phyloP scores from a whole-genome alignment of 2,113 vertebrate species.

The Aptenodytes forsteri region DNA sequence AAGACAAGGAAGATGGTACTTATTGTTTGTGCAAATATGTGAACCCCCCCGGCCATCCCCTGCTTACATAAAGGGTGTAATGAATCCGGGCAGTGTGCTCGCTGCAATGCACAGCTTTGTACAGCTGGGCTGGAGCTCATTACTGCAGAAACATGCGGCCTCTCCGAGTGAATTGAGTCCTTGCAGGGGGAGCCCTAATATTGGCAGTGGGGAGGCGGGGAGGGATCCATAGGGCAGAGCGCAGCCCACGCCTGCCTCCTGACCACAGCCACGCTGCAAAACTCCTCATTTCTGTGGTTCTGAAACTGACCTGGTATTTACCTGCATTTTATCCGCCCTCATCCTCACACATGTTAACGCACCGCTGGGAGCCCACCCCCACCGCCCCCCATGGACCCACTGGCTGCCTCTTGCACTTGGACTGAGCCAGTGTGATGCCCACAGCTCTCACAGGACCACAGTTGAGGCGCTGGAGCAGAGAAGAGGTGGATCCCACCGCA shows the following conservation, averaged over 20 bases:
- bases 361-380: neutral
- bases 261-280: fast-evolving
- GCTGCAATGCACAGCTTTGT: neutral
- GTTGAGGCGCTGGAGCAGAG: neutral
- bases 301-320: neutral
- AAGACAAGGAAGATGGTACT: constrained; percentile 53
- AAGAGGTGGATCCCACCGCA: neutral
- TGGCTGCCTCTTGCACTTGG: neutral
- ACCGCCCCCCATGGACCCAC: fast-evolving
- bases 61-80: constrained; percentile 25
- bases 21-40: constrained; percentile 70
- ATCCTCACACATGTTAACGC: fast-evolving
- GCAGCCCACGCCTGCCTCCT: neutral
- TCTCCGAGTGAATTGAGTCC: neutral
- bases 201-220: neutral
- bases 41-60: neutral
- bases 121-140: constrained; percentile 24
- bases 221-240: neutral
- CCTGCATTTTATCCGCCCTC: neutral
- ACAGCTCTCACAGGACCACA: neutral
- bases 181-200: neutral
- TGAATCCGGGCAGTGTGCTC: neutral
- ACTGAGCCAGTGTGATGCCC: neutral
- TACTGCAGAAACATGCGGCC: neutral
- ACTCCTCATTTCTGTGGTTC: neutral